Conservation (phyloP, 2,888 invertebrate genomes). For the Chrysina gloriosa region DNA sequence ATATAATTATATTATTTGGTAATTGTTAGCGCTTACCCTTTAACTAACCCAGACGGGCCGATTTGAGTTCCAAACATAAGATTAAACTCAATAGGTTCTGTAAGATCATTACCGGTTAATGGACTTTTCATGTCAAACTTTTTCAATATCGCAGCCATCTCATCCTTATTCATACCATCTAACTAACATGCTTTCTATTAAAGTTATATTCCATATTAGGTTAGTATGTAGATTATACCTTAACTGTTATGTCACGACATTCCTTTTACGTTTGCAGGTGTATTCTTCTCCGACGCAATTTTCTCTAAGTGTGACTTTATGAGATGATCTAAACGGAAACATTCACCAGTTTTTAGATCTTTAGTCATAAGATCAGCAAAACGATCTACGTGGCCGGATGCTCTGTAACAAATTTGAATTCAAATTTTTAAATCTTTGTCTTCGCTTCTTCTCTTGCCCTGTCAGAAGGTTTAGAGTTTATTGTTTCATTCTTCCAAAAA, state of each 20-base stretch:
- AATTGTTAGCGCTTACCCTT: constrained; percentile 71
- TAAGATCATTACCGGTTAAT: constrained; percentile 91
- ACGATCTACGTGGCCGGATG: constrained; percentile 98
- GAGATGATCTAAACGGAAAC: constrained; percentile 96
- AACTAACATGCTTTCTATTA: constrained; percentile 64
- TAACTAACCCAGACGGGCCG: constrained; percentile 94
- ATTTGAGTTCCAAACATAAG: constrained; percentile 99
- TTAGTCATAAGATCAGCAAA: constrained; percentile 99
- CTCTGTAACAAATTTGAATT: too few species aligned
- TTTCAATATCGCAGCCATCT: constrained; percentile 86
- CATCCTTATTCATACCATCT: constrained; percentile 91
- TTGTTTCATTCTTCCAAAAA: too few species aligned
- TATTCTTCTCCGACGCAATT: constrained; percentile 85
- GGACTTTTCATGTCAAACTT: constrained; percentile 96
- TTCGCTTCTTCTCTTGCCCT: too few species aligned
- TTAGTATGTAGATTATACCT: constrained; percentile 62
- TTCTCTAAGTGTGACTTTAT: constrained; percentile 96
- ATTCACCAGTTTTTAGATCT: constrained; percentile 95
- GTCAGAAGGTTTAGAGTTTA: too few species aligned
- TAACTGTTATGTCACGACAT: constrained; percentile 82
- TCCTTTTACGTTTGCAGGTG: constrained; percentile 77
- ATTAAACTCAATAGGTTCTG: constrained; percentile 98
- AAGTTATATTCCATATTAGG: not conserved
- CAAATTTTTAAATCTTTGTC: too few species aligned
- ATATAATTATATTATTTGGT: too few species aligned